phyloP scores from a whole-genome alignment of 1,140 invertebrate species.

The Popillia japonica region DNA sequence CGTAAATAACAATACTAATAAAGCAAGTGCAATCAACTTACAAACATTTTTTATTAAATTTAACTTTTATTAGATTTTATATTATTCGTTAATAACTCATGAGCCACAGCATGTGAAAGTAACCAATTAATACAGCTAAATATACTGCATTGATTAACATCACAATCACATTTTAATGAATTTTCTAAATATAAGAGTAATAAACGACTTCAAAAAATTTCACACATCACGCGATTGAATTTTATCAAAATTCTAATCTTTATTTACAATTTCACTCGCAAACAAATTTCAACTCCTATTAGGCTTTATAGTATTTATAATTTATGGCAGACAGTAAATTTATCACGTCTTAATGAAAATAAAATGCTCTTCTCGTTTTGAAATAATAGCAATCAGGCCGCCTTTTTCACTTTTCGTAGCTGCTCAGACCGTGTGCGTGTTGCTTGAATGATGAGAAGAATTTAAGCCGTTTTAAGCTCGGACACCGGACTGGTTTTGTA shows the following conservation, averaged over 20 bases:
- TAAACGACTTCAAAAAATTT: too few relatives aligned
- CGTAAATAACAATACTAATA: too few relatives aligned
- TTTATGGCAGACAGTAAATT: neutral
- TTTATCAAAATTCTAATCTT: neutral
- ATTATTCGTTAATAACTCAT: too few relatives aligned
- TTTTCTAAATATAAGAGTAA: too few relatives aligned
- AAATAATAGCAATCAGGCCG: slow-evolving; percentile 13
- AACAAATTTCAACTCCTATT: neutral
- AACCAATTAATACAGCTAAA: too few relatives aligned
- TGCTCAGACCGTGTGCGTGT: neutral
- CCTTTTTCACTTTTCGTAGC: slow-evolving; percentile 3
- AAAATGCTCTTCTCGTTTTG: slow-evolving; percentile 25
- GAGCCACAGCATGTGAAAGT: too few relatives aligned
- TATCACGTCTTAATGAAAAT: slow-evolving; percentile 18
- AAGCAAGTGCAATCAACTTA: too few relatives aligned
- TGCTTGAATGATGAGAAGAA: slow-evolving; percentile 29
- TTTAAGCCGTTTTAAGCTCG: slow-evolving; percentile 38
- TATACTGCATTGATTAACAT: too few relatives aligned
- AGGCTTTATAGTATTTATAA: neutral
- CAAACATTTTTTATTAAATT: too few relatives aligned
- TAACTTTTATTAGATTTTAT: too few relatives aligned
- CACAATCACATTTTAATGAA: too few relatives aligned
- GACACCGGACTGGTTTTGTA: slow-evolving; percentile 38
- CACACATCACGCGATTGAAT: too few relatives aligned
- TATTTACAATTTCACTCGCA: neutral